These are phyloP conservation scores for Phymanthus crucifer DNA, from an alignment of 92 coral and sea anemone species.

Conservation along the genomic window DNA sequence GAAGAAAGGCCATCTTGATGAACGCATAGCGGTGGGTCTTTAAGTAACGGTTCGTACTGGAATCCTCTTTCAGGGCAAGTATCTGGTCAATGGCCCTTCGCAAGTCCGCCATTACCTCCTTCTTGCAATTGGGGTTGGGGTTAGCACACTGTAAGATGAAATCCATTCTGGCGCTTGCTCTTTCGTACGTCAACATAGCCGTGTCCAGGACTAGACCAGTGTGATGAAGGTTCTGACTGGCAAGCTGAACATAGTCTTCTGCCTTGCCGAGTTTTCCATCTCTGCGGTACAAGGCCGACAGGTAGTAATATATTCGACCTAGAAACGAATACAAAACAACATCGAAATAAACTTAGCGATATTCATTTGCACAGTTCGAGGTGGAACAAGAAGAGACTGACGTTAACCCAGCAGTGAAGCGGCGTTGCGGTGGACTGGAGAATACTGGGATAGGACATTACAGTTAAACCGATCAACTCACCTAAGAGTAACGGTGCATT, in stretches of 20 bases:
- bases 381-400: no score
- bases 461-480: background rate
- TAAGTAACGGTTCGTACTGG: slow-evolving; percentile 20
- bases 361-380: no score
- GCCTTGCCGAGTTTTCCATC: slow-evolving; percentile 62
- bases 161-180: slow-evolving; percentile 62
- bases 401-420: background rate
- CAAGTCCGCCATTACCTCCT: slow-evolving; percentile 24
- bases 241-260: slow-evolving; percentile 32
- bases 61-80: slow-evolving; percentile 17
- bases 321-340: background rate
- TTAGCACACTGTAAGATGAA: slow-evolving; percentile 33
- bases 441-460: no score
- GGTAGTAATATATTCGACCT: slow-evolving; percentile 50
- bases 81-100: slow-evolving; percentile 55
- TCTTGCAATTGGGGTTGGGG: background rate
- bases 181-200: slow-evolving; percentile 58
- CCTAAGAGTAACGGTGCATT: slow-evolving; percentile 27
- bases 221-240: slow-evolving; percentile 44
- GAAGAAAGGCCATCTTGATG: slow-evolving; percentile 64
- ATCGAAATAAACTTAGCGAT: background rate
- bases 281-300: slow-evolving; percentile 60
- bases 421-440: background rate
- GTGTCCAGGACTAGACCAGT: slow-evolving; percentile 39
- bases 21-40: slow-evolving; percentile 74